Percentiles rank a stretch among this genome's conserved stretches.
Conservation (phyloP, 2,797 vertebrate species). For the Urosaurus nigricauda region DNA sequence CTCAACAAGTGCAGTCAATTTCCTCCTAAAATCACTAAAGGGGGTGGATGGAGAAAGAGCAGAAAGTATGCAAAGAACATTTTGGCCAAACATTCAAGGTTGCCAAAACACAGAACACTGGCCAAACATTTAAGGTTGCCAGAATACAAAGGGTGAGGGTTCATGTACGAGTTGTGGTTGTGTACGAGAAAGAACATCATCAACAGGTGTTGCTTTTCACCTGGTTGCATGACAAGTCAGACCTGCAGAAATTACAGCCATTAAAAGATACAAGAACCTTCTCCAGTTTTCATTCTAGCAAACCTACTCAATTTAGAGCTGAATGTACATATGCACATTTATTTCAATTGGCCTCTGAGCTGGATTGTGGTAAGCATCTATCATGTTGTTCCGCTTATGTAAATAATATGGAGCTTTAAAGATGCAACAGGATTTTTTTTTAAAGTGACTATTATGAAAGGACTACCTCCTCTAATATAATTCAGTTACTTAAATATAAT, state of each 20-base stretch:
- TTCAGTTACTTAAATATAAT: no score
- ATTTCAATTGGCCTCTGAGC: background rate
- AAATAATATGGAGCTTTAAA: background rate
- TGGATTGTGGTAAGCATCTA: background rate
- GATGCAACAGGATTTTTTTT: background rate
- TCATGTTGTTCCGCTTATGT: background rate
- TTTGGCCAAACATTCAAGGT: background rate
- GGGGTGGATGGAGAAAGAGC: background rate
- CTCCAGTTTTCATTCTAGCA: no score
- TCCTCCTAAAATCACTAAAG: background rate
- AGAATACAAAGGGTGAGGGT: no score
- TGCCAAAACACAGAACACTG: no score
- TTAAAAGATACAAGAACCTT: no score
- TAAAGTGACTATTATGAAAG: background rate
- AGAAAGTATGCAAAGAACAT: background rate
- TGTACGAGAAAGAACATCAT: no score
- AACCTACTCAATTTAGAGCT: background rate
- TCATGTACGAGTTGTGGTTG: no score
- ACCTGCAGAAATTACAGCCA: no score
- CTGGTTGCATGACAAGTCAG: no score
- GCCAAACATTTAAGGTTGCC: no score
- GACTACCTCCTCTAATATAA: background rate
- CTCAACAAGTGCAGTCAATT: slow-evolving; percentile 49
- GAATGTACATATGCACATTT: background rate
- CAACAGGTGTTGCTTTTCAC: no score